Evolutionary conservation across 2,113 vertebrate species (phyloP).

Genomic region (Pseudopipra pipra): DNA sequence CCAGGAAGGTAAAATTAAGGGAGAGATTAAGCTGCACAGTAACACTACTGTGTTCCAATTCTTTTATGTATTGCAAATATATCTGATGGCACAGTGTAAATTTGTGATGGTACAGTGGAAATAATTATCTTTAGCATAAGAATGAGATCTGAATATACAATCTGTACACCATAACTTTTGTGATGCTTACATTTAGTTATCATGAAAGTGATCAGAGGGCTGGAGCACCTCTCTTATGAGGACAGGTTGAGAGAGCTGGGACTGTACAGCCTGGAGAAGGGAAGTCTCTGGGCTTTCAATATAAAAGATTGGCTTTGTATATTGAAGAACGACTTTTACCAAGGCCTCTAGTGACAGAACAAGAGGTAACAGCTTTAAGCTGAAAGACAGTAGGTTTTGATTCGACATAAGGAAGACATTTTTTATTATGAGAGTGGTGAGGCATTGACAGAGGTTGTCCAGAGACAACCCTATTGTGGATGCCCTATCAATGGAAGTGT

Average conservation of each 20-base stretch:
- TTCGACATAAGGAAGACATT: not conserved
- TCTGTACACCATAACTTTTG: not conserved
- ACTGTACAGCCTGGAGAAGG: not conserved
- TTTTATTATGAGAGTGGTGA: not conserved
- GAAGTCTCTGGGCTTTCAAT: not conserved
- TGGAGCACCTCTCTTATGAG: not conserved
- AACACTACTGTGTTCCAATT: not conserved
- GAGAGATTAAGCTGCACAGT: not conserved
- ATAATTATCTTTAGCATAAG: not conserved
- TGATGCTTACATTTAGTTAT: not conserved
- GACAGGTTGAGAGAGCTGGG: not conserved
- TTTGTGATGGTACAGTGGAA: not conserved
- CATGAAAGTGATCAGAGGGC: not conserved
- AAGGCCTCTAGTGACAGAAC: not conserved
- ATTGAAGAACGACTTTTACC: not conserved
- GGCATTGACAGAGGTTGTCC: not conserved
- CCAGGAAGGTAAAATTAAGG: not conserved
- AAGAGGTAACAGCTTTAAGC: not conserved
- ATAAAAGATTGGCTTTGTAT: not conserved
- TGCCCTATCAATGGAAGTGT: fast-evolving
- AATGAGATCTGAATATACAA: not conserved
- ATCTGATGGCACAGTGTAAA: not conserved
- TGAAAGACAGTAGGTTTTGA: not conserved
- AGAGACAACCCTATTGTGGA: not conserved
- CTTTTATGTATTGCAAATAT: not conserved